Evolutionary conservation across 1,140 invertebrate species (phyloP).

Genomic region (Neelides sp.): DNA sequence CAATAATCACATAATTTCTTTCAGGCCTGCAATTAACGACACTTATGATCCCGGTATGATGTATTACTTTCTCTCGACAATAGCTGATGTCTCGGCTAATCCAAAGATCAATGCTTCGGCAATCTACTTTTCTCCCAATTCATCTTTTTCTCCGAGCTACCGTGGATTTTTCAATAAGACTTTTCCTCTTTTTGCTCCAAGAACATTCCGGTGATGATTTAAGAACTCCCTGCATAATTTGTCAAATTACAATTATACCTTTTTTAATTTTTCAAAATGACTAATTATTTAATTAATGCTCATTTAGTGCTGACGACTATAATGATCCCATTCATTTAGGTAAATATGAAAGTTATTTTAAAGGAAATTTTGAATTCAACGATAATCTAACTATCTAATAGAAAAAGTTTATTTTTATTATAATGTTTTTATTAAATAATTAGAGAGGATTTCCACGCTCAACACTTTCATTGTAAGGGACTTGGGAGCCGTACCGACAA

Average conservation of each 20-base stretch:
- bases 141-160: slow-evolving; percentile 87
- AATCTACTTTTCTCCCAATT: slow-evolving; percentile 88
- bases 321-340: slow-evolving; percentile 74
- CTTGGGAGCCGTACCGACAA: slow-evolving; percentile 62
- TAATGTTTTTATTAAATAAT: slow-evolving; percentile 37
- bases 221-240: background rate
- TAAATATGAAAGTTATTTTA: background rate
- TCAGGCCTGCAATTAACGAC: too few relatives aligned
- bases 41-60: slow-evolving; percentile 94
- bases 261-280: background rate
- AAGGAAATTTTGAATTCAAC: too few relatives aligned
- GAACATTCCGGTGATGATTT: slow-evolving; percentile 54
- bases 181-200: slow-evolving; percentile 82
- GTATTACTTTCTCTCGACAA: slow-evolving; percentile 91
- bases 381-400: too few relatives aligned
- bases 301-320: slow-evolving; percentile 67
- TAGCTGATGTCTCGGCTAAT: slow-evolving; percentile 88
- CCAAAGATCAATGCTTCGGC: slow-evolving; percentile 83
- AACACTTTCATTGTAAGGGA: slow-evolving; percentile 74
- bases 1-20: slow-evolving; percentile 14
- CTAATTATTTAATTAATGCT: too few relatives aligned
- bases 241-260: slow-evolving; percentile 3
- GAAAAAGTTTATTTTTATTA: background rate
- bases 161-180: slow-evolving; percentile 94
- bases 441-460: slow-evolving; percentile 75